Base-by-base conservation (phyloP, 2,888 invertebrate genomes). In the Dinocampus coccinellae region DNA sequence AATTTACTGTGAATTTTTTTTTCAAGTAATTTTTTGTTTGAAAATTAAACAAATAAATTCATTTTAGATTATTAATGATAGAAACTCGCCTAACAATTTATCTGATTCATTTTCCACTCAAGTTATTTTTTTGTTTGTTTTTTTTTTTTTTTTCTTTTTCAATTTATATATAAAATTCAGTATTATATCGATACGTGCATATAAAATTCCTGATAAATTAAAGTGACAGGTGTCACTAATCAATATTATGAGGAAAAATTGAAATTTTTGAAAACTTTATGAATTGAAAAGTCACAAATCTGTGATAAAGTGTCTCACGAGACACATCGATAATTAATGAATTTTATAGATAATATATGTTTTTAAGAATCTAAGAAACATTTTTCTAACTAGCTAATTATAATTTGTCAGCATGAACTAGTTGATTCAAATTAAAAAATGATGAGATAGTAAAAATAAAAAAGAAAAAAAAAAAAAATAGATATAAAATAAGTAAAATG, bases 401-500 rank as follows among this genome's bases (percentile, higher is more conserved):
- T 13, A 13, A 39, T 39, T 39, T 6, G n/a, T 39, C 39, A 13
- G 1, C 13, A 39, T 13, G 3, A 39, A 39, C 1, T n/a, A 11
- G 6, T 39, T 39, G 39, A 39, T 39, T n/a, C n/a, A 20, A 55
- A 26, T 24, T 55, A 2, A n/a, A 13, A 55, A 55, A 22, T 55
- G 26, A 24, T 4, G 4, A 55, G 24, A 10, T 26, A 7, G 22
- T 3, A 9, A 58, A 16, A 64, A 61, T 53, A 53, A 22, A 62
- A 47, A 61, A 60, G 58, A 10, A 71, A 10, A 39, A 65, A 60
- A 24, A 33, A 6, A 66, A 58, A 53, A 29, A 24, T 60, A 9
- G 20, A 53, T 39, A 60, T 13, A 64, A 55, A n/a, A 64, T 58
- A 66, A 24, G 24, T 53, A 58, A 69, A 29, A 36, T 11, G 55